phyloP scores from a whole-genome alignment of 2,113 vertebrate genomes.

The Aspidoscelis tigris region DNA sequence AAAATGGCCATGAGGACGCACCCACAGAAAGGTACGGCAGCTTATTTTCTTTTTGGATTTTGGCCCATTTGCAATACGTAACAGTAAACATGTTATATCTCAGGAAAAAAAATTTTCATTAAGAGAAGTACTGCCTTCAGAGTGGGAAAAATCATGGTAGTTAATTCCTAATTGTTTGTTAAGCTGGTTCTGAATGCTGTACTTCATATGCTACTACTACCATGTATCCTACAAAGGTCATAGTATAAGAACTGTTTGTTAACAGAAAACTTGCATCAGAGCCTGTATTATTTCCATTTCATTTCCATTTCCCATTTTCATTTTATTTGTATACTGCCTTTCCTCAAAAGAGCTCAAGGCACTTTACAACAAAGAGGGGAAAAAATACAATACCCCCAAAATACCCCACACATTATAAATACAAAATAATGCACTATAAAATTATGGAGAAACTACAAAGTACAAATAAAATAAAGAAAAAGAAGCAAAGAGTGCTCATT shows the following conservation, averaged over 20 bases:
- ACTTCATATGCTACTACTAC: conserved; percentile 53
- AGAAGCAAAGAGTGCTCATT: no score
- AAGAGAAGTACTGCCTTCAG: not conserved
- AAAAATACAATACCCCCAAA: not conserved
- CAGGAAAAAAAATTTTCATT: not conserved
- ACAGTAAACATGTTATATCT: rapidly evolving
- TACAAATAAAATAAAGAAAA: no score
- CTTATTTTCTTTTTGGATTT: conserved; percentile 4
- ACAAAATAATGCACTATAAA: no score
- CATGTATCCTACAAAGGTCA: conserved; percentile 32
- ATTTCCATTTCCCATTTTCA: not conserved
- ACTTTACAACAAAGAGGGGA: not conserved
- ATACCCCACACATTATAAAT: no score
- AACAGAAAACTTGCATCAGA: not conserved
- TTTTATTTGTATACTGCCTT: no score
- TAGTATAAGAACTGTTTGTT: conserved; percentile 39
- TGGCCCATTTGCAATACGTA: not conserved
- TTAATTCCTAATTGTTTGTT: not conserved
- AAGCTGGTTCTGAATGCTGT: conserved; percentile 10
- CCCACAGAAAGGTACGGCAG: not conserved
- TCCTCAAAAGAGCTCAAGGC: not conserved
- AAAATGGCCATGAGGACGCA: no score
- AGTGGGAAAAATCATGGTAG: not conserved
- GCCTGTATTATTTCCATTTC: conserved; percentile 7
- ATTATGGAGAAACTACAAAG: no score